Base-by-base conservation (phyloP, 2,797 vertebrate genomes). In the Lemur catta region DNA sequence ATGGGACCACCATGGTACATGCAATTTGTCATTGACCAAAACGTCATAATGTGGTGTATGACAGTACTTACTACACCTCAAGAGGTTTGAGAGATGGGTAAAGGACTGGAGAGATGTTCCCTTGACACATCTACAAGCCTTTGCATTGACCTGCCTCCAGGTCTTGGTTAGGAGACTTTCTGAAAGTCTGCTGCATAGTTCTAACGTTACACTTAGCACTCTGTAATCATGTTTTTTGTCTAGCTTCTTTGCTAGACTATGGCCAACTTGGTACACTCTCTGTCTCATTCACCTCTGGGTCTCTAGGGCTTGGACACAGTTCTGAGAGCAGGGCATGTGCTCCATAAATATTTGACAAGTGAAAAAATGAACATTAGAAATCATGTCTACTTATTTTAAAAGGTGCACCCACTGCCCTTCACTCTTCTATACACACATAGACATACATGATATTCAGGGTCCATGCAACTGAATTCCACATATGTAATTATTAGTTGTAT, bases 61-160 rank as follows among this genome's bases (percentile, higher is more conserved):
- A 55, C 12, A 9, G n/a, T 55, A 46, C 30, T 46, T 55, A 43
- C n/a, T 43, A 30, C 0, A 7, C 28, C 13, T 4, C 10, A 26
- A 50, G 5, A 2, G 6, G 4, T 2, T 1, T 41, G 24, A 22
- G 13, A 4, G 24, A 26, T 3, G 17, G 52, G 28, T 1, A 46
- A 28, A 3, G 0, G 6, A 4, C 2, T 20, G 4, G 18, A 0
- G 24, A n/a, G 35, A 15, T 9, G 1, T 6, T 11, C 55, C 52
- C 22, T 67, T 35, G 8, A 4, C n/a, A 1, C 35, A 43, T 14
- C 12, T 11, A 4, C 67, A 67, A 59, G 1, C 13, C 33, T 72
- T 52, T 6, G 17, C 9, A 13, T 7, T 41, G 22, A 22, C 1
- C 7, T 46, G 18, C 28, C 9, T 35, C 30, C 5, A 26, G n/a